Evolutionary conservation across 2,113 vertebrate species (phyloP), one percentile per base, ranked within the genome.

Genomic region (Amia ocellicauda): DNA sequence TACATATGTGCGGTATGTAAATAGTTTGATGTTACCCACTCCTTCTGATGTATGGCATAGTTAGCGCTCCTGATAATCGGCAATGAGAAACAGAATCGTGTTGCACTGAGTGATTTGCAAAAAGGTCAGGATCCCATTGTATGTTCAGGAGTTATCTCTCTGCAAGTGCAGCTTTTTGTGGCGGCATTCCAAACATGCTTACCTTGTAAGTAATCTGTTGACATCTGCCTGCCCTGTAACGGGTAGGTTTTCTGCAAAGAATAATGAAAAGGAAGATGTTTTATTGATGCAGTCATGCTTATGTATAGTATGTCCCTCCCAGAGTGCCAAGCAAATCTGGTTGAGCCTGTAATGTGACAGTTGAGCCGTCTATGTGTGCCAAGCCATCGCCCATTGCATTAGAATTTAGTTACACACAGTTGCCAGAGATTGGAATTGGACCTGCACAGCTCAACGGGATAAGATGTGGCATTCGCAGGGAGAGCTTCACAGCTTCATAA

Each of bases 181-280:
- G 58, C 19, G 20, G 53, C 66, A 72, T 83, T 69, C 65, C 54
- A 61, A 68, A 9, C 55, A 50, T 69, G 73, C 80, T 82, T 79
- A 91, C 86, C 87, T 86, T 81, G 78, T 57, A 84, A 85, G 77
- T 84, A 84, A 75, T 69, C 58, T 45, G 81, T 82, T 24, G 79
- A 67, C 68, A 78, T 76, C 59, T 76, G 76, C 61, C 58, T 53
- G 0, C 51, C 28, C 59, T 68, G 75, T 7, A 61, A 57, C 1
- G 76, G 68, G 75, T 74, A 77, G 52, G 58, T 52, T 42, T 67
- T 74, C 89, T 89, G 75, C 71, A 67, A 71, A 71, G 81, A 64
- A 78, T 66, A 64, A 61, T 55, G 79, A 60, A 76, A 71, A 62
- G 79, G 22, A 70, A 28, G 45, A 62, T 4, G 20, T 58, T 56